phyloP scores from a whole-genome alignment of 2,888 invertebrate genomes.

The Apamea sordens region DNA sequence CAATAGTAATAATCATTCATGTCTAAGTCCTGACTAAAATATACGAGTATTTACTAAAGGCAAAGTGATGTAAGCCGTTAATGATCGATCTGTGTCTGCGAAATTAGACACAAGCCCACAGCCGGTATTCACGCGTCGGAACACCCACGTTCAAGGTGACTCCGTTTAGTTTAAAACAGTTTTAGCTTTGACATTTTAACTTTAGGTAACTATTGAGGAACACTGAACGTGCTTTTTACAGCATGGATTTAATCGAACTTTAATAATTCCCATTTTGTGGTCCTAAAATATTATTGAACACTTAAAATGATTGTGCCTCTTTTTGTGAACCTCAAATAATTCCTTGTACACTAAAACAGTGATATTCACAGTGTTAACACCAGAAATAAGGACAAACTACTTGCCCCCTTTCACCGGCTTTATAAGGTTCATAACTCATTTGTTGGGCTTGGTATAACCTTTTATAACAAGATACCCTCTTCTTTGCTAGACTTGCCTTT shows the following conservation, averaged over 20 bases:
- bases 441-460: too few species aligned
- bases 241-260: background rate
- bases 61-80: slow-evolving; percentile 38
- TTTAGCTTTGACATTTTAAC: slow-evolving; percentile 47
- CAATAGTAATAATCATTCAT: slow-evolving; percentile 13
- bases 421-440: too few species aligned
- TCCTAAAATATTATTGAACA: background rate
- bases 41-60: slow-evolving; percentile 18
- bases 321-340: background rate
- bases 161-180: slow-evolving; percentile 29
- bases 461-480: too few species aligned
- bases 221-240: slow-evolving; percentile 11
- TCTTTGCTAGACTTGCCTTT: too few species aligned
- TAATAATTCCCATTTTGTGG: background rate
- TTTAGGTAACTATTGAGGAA: background rate
- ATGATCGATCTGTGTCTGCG: slow-evolving; percentile 53
- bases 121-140: slow-evolving; percentile 18
- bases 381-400: too few species aligned
- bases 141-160: slow-evolving; percentile 53
- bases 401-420: too few species aligned
- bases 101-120: slow-evolving; percentile 36
- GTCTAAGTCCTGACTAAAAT: slow-evolving; percentile 10
- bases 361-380: too few species aligned
- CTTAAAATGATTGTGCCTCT: background rate
- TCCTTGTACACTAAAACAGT: background rate